A percentile compares a stretch with the other conserved stretches of the same genome.
These are phyloP conservation scores for Calidris pygmaea DNA, from an alignment of 2,113 vertebrate genomes.

Conservation along the genomic window DNA sequence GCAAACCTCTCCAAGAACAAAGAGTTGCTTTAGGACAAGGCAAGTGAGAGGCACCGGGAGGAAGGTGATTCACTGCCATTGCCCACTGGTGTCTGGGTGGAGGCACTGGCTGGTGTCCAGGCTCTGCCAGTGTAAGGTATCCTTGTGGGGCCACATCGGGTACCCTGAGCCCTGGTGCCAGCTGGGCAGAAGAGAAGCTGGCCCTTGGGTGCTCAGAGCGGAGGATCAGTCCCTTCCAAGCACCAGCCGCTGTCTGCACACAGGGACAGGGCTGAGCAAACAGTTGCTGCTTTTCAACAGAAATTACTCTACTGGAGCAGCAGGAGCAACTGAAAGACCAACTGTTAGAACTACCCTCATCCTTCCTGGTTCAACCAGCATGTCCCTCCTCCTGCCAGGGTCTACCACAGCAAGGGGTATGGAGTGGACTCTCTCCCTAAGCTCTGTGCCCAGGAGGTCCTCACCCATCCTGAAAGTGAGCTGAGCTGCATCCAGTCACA, in stretches of 20 bases:
- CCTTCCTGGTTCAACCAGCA: not conserved
- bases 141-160: fast-evolving
- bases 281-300: not conserved
- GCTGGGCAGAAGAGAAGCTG: not conserved
- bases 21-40: not conserved
- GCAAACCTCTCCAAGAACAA: not conserved
- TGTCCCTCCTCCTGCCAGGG: fast-evolving
- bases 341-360: not conserved
- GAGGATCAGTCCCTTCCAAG: not conserved
- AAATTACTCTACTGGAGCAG: not conserved
- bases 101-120: not conserved
- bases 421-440: not conserved
- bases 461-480: not conserved
- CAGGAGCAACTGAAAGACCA: not conserved
- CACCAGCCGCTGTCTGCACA: not conserved
- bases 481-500: not conserved
- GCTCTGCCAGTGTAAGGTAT: not conserved
- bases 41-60: not conserved
- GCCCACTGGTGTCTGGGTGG: not conserved
- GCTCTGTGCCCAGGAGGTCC: not conserved
- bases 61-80: not conserved
- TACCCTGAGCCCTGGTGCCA: not conserved
- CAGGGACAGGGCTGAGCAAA: not conserved
- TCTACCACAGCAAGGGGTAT: fast-evolving
- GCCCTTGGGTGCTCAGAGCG: not conserved